Evolutionary conservation across 2,113 vertebrate species (phyloP).

Genomic region (Pelvicachromis taeniatus): DNA sequence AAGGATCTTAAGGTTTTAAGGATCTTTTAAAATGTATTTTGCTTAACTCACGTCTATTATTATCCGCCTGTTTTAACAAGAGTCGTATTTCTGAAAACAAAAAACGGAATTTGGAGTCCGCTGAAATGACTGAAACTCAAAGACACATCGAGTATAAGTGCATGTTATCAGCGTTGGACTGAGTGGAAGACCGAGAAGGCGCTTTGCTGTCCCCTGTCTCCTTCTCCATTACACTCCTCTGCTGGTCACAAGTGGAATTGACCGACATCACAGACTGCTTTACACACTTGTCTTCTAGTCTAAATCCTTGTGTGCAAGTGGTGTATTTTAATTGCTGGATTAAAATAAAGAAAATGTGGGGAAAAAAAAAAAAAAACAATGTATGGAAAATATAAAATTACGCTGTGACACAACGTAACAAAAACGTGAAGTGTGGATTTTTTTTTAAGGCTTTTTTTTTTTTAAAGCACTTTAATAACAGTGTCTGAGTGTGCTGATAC

Average conservation of each 20-base stretch:
- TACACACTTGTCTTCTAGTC: background rate
- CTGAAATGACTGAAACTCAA: background rate
- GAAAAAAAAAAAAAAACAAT: background rate
- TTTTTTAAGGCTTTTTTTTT: too few relatives aligned
- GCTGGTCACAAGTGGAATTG: slow-evolving; percentile 47
- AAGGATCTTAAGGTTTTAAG: background rate
- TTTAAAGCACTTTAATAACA: background rate
- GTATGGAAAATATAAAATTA: background rate
- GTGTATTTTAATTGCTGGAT: background rate
- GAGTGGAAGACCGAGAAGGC: background rate
- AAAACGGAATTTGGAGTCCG: background rate
- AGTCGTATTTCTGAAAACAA: background rate
- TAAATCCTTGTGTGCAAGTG: background rate
- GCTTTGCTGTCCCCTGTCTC: background rate
- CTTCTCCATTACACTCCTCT: slow-evolving; percentile 60
- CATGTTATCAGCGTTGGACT: background rate
- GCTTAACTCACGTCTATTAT: background rate
- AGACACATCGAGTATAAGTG: background rate
- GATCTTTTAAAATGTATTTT: background rate
- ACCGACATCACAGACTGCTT: background rate
- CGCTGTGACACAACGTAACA: background rate
- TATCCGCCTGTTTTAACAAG: background rate
- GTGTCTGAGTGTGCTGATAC: background rate
- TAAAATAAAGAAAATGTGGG: background rate
- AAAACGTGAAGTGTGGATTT: background rate